A percentile compares a stretch with the other conserved stretches of the same genome.
These are phyloP conservation scores for Eubucco bourcierii DNA, from an alignment of 2,113 vertebrate species.

Conservation along the genomic window DNA sequence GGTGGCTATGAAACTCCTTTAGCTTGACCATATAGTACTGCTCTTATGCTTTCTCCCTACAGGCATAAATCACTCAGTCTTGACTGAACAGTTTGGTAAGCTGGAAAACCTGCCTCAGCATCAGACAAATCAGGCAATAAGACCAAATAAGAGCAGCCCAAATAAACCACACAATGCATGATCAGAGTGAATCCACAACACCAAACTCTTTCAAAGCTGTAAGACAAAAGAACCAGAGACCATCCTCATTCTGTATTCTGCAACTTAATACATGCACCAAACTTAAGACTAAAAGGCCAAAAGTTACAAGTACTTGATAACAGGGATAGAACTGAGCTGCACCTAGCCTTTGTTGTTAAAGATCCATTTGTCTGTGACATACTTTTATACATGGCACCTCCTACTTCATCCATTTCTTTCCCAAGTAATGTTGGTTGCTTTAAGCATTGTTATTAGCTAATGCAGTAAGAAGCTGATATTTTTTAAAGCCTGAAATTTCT, in stretches of 20 bases:
- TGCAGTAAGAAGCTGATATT: background rate
- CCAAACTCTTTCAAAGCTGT: background rate
- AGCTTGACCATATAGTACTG: accelerated
- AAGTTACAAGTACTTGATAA: background rate
- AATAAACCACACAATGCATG: accelerated
- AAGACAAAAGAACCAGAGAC: background rate
- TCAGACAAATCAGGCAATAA: background rate
- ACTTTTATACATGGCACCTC: background rate
- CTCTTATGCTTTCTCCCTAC: background rate
- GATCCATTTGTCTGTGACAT: background rate
- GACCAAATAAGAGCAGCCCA: background rate
- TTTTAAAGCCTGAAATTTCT: background rate
- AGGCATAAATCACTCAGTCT: background rate
- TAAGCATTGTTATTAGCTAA: background rate
- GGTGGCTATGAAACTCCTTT: background rate
- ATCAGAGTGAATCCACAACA: background rate
- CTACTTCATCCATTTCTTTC: background rate
- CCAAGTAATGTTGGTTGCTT: background rate
- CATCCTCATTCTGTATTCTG: background rate
- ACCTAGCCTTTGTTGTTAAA: background rate
- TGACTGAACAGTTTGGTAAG: background rate
- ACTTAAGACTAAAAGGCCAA: background rate
- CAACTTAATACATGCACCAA: background rate
- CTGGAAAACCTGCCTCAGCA: background rate
- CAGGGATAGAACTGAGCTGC: background rate